A percentile compares a stretch with the other conserved stretches of the same genome.
phyloP scores from a whole-genome alignment of 2,113 vertebrate species.

The Alethe castanea region DNA sequence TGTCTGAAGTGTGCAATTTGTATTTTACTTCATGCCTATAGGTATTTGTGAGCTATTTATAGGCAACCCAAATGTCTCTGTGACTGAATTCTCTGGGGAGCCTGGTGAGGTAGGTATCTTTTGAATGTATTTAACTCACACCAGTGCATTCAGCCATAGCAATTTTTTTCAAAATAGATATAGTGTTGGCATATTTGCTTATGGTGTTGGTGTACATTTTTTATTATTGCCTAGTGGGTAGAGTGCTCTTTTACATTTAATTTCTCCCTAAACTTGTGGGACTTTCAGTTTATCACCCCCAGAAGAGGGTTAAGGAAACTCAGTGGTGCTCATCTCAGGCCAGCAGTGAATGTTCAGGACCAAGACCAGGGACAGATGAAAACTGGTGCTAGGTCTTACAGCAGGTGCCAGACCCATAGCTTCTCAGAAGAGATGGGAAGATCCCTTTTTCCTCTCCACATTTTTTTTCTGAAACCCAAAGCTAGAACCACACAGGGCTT shows the following conservation, averaged over 20 bases:
- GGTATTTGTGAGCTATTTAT: background rate
- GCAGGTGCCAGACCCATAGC: background rate
- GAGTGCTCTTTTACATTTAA: background rate
- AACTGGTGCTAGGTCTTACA: accelerated
- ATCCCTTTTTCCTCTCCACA: background rate
- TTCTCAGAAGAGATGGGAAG: background rate
- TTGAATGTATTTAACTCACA: background rate
- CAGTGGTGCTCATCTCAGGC: background rate
- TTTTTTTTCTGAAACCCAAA: background rate
- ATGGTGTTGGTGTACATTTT: background rate
- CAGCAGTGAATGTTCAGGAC: background rate
- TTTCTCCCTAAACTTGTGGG: background rate
- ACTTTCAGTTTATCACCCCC: background rate
- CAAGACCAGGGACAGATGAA: background rate
- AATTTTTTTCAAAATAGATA: background rate
- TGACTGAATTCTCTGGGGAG: background rate
- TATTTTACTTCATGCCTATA: background rate
- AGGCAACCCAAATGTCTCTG: background rate
- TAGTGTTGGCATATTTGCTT: background rate
- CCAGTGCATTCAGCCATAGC: background rate
- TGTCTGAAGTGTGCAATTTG: background rate
- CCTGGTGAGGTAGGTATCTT: background rate
- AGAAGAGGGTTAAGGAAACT: background rate
- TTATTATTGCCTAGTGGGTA: background rate
- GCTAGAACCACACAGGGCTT: background rate